A percentile compares a stretch with the other conserved stretches of the same genome.
phyloP scores from a whole-genome alignment of 2,113 vertebrate species.

The Xyrauchen texanus region DNA sequence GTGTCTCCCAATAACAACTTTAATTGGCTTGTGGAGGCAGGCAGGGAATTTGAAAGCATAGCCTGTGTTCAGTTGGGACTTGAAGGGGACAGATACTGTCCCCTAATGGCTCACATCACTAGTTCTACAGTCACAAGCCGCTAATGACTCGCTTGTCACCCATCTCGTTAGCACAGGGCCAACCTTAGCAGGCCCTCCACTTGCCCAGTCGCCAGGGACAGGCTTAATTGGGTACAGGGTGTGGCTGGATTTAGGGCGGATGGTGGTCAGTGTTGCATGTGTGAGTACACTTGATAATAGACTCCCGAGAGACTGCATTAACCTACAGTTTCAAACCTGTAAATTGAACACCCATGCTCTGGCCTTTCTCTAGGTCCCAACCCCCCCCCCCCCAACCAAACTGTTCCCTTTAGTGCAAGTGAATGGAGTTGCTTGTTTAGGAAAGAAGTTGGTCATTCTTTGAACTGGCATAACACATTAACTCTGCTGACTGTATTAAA shows the following conservation, averaged over 20 bases:
- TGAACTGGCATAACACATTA: background rate
- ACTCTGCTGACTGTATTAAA: background rate
- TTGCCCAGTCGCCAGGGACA: constrained; percentile 81
- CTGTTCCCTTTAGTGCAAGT: constrained; percentile 12
- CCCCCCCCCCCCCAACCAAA: background rate
- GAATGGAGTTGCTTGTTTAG: constrained; percentile 41
- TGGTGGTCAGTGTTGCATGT: constrained; percentile 58
- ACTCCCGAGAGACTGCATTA: constrained; percentile 56
- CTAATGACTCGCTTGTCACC: constrained; percentile 76
- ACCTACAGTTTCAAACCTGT: constrained; percentile 63
- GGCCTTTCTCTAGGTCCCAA: constrained; percentile 32
- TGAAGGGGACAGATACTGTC: constrained; percentile 70
- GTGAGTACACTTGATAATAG: constrained; percentile 61
- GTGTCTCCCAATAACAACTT: constrained; percentile 76
- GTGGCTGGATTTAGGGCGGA: constrained; percentile 52
- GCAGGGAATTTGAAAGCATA: constrained; percentile 61
- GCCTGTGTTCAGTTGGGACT: constrained; percentile 73
- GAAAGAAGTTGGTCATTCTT: constrained; percentile 1
- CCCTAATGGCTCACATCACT: constrained; percentile 66
- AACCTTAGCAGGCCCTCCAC: constrained; percentile 71
- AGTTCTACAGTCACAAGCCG: constrained; percentile 65
- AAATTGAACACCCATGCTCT: constrained; percentile 50
- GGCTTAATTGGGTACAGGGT: constrained; percentile 79
- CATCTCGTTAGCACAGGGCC: constrained; percentile 76
- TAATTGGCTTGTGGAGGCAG: constrained; percentile 76